phyloP scores from a whole-genome alignment of 2,888 invertebrate genomes.

The Diabrotica balteata region DNA sequence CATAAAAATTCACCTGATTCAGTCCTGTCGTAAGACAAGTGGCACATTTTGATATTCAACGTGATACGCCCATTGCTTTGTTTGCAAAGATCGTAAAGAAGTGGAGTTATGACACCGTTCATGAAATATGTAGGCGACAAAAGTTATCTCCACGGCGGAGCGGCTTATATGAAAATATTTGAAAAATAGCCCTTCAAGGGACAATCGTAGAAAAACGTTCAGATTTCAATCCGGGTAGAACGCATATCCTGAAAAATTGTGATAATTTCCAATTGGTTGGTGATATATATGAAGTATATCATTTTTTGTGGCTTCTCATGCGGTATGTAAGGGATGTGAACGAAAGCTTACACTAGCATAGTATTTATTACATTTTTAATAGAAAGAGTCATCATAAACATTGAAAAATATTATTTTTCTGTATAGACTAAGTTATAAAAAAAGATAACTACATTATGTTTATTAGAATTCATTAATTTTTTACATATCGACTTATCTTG shows the following conservation, averaged over 20 bases:
- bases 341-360: too few relatives aligned
- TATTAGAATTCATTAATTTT: too few relatives aligned
- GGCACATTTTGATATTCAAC: conserved; percentile 20
- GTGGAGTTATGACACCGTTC: conserved; percentile 49
- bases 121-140: conserved; percentile 48
- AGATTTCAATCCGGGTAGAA: conserved; percentile 16
- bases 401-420: too few relatives aligned
- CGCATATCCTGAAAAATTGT: conserved; percentile 2
- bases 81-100: conserved; percentile 45
- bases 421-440: too few relatives aligned
- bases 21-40: conserved; percentile 11
- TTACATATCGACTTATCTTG: too few relatives aligned
- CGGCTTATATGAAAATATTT: conserved; percentile 40
- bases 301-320: too few relatives aligned
- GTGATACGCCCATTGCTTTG: conserved; percentile 32
- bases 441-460: too few relatives aligned
- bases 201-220: conserved; percentile 27
- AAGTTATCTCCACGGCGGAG: conserved; percentile 37
- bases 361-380: too few relatives aligned
- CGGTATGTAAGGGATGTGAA: too few relatives aligned
- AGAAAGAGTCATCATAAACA: too few relatives aligned
- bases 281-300: not conserved
- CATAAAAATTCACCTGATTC: not conserved
- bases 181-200: conserved; percentile 42
- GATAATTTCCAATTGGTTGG: conserved; percentile 4